Evolutionary conservation across 2,888 invertebrate species (phyloP).

Genomic region (Cinara cedri): DNA sequence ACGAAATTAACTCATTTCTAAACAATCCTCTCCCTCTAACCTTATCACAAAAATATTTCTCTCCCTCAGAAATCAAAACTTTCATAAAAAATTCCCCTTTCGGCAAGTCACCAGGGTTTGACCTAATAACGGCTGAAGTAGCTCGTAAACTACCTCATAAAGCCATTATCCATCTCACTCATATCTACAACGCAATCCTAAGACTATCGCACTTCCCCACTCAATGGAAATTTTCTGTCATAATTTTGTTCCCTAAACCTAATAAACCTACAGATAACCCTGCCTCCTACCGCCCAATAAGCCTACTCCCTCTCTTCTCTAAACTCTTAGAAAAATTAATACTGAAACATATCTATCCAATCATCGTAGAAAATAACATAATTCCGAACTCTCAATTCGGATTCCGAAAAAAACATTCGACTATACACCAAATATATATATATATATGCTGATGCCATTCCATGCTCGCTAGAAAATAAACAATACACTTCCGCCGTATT

Average conservation of each 20-base stretch:
- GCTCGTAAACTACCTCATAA: neutral
- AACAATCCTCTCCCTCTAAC: neutral
- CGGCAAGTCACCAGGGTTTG: neutral
- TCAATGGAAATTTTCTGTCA: constrained; percentile 21
- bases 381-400: neutral
- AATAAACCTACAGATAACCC: neutral
- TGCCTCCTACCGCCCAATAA: too few relatives aligned
- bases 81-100: neutral
- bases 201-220: neutral
- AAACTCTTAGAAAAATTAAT: constrained; percentile 18
- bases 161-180: neutral
- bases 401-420: neutral
- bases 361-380: neutral
- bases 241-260: constrained; percentile 11
- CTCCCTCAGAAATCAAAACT: neutral
- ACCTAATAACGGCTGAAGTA: neutral
- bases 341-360: neutral
- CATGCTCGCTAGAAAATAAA: neutral
- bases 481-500: neutral
- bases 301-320: neutral
- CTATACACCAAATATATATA: neutral
- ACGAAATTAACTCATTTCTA: neutral
- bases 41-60: too few relatives aligned
- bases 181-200: constrained; percentile 1
- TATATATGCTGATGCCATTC: neutral